phyloP scores from a whole-genome alignment of 2,797 vertebrate species.

The Syndactyla subalaris region DNA sequence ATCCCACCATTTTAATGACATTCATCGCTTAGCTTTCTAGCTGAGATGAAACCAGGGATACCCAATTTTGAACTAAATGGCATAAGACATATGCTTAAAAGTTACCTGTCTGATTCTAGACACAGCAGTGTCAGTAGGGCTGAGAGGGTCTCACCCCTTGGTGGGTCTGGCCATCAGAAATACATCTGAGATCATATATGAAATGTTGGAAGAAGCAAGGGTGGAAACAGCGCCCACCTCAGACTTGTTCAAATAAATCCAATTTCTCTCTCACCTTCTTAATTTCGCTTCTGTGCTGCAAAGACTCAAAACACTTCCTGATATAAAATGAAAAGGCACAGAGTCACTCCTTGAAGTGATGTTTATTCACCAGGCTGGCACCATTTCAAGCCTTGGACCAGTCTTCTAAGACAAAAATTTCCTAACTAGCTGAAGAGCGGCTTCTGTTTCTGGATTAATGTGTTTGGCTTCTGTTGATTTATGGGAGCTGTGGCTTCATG shows the following conservation, averaged over 20 bases:
- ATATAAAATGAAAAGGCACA: neutral
- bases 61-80: neutral
- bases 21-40: neutral
- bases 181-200: neutral
- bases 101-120: neutral
- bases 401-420: neutral
- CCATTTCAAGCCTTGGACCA: neutral
- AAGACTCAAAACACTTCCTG: neutral
- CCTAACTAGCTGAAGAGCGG: neutral
- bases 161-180: neutral
- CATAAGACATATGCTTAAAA: accelerated
- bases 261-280: neutral
- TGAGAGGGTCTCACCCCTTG: neutral
- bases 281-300: neutral
- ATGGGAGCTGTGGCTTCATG: neutral
- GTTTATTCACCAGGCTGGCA: neutral
- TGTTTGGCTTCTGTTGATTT: neutral
- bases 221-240: neutral
- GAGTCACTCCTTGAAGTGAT: neutral
- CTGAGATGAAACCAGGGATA: neutral
- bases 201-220: neutral
- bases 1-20: neutral
- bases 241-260: neutral
- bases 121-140: neutral
- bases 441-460: neutral